These are phyloP conservation scores for Amyelois transitella DNA, from an alignment of 1,140 invertebrate genomes.

Conservation along the genomic window DNA sequence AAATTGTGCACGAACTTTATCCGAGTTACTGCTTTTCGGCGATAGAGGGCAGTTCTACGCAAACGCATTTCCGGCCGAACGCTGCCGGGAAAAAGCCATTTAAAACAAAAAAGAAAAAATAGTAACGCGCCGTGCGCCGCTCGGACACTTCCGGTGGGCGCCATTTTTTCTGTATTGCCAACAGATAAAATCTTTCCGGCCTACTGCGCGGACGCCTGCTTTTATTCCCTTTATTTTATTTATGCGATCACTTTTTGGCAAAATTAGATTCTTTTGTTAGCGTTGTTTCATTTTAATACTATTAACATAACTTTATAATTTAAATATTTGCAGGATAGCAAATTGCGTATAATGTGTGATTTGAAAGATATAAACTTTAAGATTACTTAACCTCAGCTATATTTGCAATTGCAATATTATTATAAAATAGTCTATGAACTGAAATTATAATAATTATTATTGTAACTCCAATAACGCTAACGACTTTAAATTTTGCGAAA, in stretches of 20 bases:
- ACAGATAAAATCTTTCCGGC: constrained; percentile 74
- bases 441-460: background rate
- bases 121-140: constrained; percentile 69
- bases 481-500: background rate
- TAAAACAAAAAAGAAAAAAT: constrained; percentile 73
- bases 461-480: too few species aligned
- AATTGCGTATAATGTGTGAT: too few species aligned
- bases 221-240: constrained; percentile 61
- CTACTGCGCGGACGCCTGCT: constrained; percentile 67
- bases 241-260: constrained; percentile 51
- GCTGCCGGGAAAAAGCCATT: constrained; percentile 73
- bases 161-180: constrained; percentile 74
- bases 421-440: background rate
- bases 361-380: background rate
- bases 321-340: too few species aligned
- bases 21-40: constrained; percentile 43
- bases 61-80: constrained; percentile 73
- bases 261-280: constrained; percentile 35
- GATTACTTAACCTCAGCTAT: too few species aligned
- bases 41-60: constrained; percentile 59
- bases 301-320: background rate
- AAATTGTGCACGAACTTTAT: constrained; percentile 50
- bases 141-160: constrained; percentile 74
- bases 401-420: background rate
- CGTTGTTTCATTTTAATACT: background rate